phyloP scores from a whole-genome alignment of 1,140 invertebrate species.

The Temnothorax longispinosus region DNA sequence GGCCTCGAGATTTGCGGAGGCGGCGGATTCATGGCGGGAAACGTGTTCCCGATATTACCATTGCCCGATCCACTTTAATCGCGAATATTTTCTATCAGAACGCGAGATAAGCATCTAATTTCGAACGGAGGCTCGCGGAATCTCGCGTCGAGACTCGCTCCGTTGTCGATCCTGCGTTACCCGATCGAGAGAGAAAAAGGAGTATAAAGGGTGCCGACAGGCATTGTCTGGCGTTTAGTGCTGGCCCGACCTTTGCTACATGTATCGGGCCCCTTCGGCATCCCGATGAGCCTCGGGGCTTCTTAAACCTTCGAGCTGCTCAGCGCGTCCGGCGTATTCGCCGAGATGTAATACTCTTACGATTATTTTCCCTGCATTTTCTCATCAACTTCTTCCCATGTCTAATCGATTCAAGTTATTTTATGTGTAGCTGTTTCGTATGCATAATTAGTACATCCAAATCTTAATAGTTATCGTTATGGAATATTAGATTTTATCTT shows the following conservation, averaged over 20 bases:
- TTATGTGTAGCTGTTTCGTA: slow-evolving; percentile 12
- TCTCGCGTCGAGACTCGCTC: slow-evolving; percentile 18
- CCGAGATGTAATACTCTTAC: slow-evolving; percentile 46
- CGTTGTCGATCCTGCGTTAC: slow-evolving; percentile 32
- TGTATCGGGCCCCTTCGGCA: slow-evolving; percentile 69
- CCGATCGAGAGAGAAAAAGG: slow-evolving; percentile 54
- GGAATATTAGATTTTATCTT: not conserved
- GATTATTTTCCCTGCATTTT: not conserved
- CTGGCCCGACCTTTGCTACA: slow-evolving; percentile 76
- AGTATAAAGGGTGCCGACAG: slow-evolving; percentile 76
- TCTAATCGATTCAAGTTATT: slow-evolving; percentile 32
- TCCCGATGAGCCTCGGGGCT: slow-evolving; percentile 67
- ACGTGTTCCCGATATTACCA: slow-evolving; percentile 59
- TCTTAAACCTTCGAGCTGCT: slow-evolving; percentile 67
- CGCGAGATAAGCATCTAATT: slow-evolving; percentile 71
- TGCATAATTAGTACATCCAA: not conserved
- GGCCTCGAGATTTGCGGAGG: slow-evolving; percentile 9
- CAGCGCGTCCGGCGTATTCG: slow-evolving; percentile 57
- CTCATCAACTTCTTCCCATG: not conserved
- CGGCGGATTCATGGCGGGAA: not conserved
- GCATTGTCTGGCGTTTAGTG: slow-evolving; percentile 77
- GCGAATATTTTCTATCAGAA: not conserved
- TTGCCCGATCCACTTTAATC: slow-evolving; percentile 64
- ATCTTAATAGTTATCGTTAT: not conserved
- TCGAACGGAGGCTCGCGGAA: slow-evolving; percentile 67